Evolutionary conservation across 2,797 vertebrate species (phyloP).

Genomic region (Brachyrhaphis roseni): DNA sequence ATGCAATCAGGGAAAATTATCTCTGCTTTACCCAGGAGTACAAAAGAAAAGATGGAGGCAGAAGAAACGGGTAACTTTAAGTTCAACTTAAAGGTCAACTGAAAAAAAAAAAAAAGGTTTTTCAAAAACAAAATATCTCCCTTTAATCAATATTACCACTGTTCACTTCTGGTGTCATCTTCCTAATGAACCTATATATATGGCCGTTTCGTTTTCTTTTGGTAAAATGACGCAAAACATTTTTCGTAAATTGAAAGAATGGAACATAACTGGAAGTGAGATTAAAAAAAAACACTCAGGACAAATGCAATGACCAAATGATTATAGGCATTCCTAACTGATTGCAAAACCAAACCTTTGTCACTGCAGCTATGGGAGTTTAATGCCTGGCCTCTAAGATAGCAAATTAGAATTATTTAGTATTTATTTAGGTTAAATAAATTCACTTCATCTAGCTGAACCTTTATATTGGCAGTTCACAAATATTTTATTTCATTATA

Average conservation of each 20-base stretch:
- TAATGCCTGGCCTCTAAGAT: neutral
- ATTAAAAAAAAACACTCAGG: neutral
- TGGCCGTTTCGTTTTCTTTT: neutral
- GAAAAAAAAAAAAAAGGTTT: too few relatives aligned
- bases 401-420: neutral
- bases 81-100: too few relatives aligned
- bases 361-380: constrained; percentile 5
- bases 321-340: neutral
- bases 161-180: neutral
- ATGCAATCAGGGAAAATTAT: neutral
- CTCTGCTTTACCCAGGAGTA: neutral
- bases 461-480: neutral
- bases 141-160: neutral
- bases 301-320: neutral
- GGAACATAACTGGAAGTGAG: neutral
- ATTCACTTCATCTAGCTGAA: neutral
- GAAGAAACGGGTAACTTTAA: neutral
- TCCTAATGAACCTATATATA: neutral
- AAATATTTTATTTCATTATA: neutral
- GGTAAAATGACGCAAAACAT: neutral
- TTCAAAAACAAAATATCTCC: neutral
- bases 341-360: neutral
- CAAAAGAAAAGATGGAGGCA: neutral
- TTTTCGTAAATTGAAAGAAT: neutral
- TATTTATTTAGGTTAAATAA: neutral